Percentiles rank a stretch among this genome's conserved stretches.
phyloP scores from a whole-genome alignment of 2,888 invertebrate genomes.

The Celastrina argiolus region DNA sequence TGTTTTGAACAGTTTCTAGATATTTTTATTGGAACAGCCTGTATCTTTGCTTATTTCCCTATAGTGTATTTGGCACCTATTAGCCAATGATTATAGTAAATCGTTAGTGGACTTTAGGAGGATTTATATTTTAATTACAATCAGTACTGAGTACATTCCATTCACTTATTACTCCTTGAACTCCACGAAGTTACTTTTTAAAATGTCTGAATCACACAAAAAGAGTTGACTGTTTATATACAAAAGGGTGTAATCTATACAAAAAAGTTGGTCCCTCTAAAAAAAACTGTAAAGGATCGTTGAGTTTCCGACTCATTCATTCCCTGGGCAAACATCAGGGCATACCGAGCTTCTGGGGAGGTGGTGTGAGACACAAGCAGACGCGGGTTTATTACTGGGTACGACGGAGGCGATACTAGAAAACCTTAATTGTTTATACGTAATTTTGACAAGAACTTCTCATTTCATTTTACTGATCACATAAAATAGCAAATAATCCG shows the following conservation, averaged over 20 bases:
- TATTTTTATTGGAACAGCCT: neutral
- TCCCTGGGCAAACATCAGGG: slow-evolving; percentile 38
- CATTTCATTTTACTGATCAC: too few species aligned
- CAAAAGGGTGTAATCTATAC: neutral
- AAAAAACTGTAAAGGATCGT: slow-evolving; percentile 23
- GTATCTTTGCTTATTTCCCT: neutral
- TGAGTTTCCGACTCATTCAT: slow-evolving; percentile 39
- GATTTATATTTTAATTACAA: too few species aligned
- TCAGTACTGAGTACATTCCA: too few species aligned
- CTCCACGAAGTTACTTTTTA: neutral
- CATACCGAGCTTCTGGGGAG: slow-evolving; percentile 34
- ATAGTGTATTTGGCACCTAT: too few species aligned
- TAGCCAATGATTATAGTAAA: too few species aligned
- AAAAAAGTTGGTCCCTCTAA: neutral
- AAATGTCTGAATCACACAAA: neutral
- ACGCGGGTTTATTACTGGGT: neutral
- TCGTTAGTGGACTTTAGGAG: too few species aligned
- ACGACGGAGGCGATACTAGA: neutral
- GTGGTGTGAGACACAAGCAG: slow-evolving; percentile 31
- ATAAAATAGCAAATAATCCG: too few species aligned
- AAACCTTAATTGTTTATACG: neutral
- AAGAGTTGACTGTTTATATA: neutral
- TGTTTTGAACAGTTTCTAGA: too few species aligned
- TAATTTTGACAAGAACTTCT: neutral
- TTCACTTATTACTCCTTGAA: too few species aligned